A percentile compares a stretch with the other conserved stretches of the same genome.
These are phyloP conservation scores for Cantharis flavilabris DNA, from an alignment of 2,888 invertebrate genomes.

Conservation along the genomic window DNA sequence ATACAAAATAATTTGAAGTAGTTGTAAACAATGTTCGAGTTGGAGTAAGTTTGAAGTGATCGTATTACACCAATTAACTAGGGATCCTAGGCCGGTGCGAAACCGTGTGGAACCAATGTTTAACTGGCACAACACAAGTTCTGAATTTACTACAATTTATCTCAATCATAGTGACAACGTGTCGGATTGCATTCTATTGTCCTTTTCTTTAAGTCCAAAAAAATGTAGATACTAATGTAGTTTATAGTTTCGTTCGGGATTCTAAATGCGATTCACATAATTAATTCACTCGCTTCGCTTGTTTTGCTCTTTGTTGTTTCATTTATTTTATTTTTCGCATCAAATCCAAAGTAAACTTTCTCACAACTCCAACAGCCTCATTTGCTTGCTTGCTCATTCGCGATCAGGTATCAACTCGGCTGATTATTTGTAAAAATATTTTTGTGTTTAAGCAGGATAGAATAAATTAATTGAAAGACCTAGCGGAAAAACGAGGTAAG, in stretches of 20 bases:
- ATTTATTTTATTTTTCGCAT: neutral
- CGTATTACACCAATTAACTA: slow-evolving; percentile 26
- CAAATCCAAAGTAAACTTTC: neutral
- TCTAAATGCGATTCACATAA: neutral
- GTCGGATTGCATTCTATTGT: slow-evolving; percentile 3
- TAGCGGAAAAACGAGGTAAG: too few relatives aligned
- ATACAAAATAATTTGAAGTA: slow-evolving; percentile 16
- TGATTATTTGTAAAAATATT: neutral
- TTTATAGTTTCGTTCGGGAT: neutral
- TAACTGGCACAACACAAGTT: slow-evolving; percentile 10
- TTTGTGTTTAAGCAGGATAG: too few relatives aligned
- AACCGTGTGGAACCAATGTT: slow-evolving; percentile 23
- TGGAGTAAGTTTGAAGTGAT: slow-evolving; percentile 20
- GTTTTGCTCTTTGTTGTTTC: neutral
- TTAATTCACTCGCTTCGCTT: neutral
- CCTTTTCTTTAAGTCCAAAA: neutral
- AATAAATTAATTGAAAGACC: too few relatives aligned
- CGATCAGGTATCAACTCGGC: neutral
- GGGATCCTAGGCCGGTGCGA: slow-evolving; percentile 15
- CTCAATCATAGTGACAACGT: slow-evolving; percentile 12
- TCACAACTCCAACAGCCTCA: neutral
- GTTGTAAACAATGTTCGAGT: slow-evolving; percentile 17
- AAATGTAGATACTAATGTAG: neutral
- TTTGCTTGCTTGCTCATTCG: neutral
- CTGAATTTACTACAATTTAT: slow-evolving; percentile 20